phyloP scores from a whole-genome alignment of 2,888 invertebrate species.

The Tenthredo mesomela region DNA sequence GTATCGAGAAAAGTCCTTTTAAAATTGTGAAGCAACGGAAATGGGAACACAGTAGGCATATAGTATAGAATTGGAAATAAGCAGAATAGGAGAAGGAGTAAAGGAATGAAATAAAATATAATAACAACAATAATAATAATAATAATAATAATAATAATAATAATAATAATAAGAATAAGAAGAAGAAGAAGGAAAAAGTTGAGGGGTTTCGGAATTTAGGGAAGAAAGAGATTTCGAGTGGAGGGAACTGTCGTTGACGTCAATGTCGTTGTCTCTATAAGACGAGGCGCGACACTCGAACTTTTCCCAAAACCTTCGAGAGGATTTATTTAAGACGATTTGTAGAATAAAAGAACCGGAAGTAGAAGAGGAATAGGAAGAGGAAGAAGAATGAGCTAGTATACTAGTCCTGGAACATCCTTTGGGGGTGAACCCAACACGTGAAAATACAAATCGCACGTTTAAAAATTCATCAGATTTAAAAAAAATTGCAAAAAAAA shows the following conservation, averaged over 20 bases:
- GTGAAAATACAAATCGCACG: neutral
- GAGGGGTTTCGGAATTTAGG: neutral
- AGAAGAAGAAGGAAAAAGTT: neutral
- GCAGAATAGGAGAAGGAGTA: neutral
- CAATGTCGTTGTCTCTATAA: slow-evolving; percentile 1
- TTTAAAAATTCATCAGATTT: neutral
- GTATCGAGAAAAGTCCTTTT: neutral
- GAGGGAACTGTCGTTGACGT: slow-evolving; percentile 29
- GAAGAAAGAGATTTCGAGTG: slow-evolving; percentile 13
- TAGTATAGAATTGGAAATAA: neutral
- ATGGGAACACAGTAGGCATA: neutral
- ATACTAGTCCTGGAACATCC: neutral
- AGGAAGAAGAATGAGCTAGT: neutral
- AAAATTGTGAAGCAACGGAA: neutral
- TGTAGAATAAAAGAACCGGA: neutral
- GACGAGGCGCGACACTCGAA: slow-evolving; percentile 15
- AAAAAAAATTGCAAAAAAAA: neutral
- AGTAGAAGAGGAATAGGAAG: neutral
- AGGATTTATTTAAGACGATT: slow-evolving; percentile 41
- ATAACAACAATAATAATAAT: neutral
- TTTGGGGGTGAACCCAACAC: too few relatives aligned
- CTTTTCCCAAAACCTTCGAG: slow-evolving; percentile 8
- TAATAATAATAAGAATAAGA: neutral
- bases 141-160: too few relatives aligned
- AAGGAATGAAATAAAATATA: neutral